Percentiles rank a stretch among this genome's conserved stretches.
These are phyloP conservation scores for Shinisaurus crocodilurus DNA, from an alignment of 2,113 vertebrate species.

Conservation along the genomic window DNA sequence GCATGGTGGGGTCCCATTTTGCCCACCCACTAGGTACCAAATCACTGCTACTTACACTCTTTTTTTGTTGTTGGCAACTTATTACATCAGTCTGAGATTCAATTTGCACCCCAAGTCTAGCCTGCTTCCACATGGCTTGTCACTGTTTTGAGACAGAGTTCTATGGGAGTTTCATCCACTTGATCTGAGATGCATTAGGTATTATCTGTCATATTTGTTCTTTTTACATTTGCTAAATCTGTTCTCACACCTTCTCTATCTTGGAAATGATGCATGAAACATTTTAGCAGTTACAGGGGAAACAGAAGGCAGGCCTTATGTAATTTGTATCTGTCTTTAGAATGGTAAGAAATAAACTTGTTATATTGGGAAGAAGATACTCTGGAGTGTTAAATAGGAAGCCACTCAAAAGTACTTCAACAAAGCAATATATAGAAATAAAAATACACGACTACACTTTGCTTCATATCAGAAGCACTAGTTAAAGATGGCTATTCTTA, in stretches of 20 bases:
- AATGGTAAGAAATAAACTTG: neutral
- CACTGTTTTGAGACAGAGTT: neutral
- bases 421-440: neutral
- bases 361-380: neutral
- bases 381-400: neutral
- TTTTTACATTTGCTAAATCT: neutral
- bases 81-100: neutral
- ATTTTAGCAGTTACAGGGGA: neutral
- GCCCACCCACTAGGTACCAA: conserved; percentile 1
- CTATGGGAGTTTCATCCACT: too few species aligned
- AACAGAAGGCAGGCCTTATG: neutral
- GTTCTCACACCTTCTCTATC: neutral
- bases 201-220: neutral
- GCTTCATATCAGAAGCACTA: neutral
- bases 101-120: neutral
- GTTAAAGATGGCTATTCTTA: neutral
- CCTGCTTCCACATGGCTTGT: neutral
- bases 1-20: neutral
- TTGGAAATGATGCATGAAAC: neutral
- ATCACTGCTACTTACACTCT: neutral
- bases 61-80: neutral
- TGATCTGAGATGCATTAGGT: neutral
- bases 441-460: neutral
- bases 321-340: neutral
- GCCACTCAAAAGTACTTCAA: neutral